A percentile compares a stretch with the other conserved stretches of the same genome.
These are phyloP conservation scores for Amitus sp. DNA, from an alignment of 2,888 invertebrate genomes.

Conservation along the genomic window DNA sequence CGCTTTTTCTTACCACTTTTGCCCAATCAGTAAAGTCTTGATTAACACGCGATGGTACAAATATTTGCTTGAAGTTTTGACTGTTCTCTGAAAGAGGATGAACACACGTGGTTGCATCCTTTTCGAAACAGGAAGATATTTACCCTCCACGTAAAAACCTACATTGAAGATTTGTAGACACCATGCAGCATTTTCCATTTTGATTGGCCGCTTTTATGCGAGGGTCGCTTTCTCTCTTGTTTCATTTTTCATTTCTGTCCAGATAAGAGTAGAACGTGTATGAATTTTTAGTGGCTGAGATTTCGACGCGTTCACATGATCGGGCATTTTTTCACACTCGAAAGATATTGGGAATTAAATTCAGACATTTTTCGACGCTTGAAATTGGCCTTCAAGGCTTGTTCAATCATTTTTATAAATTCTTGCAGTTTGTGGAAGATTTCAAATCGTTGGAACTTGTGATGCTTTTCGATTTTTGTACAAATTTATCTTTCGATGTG, in stretches of 20 bases:
- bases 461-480: background rate
- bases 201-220: conserved; percentile 27
- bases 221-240: conserved; percentile 30
- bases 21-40: conserved; percentile 50
- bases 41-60: conserved; percentile 56
- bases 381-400: no score
- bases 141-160: conserved; percentile 28
- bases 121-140: conserved; percentile 30
- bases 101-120: conserved; percentile 42
- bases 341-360: conserved; percentile 21
- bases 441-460: no score
- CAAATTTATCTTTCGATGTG: conserved; percentile 19
- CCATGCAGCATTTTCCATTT: conserved; percentile 36
- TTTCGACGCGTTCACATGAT: conserved; percentile 16
- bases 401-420: background rate
- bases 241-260: conserved; percentile 14
- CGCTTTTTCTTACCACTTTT: conserved; percentile 57
- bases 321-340: conserved; percentile 13
- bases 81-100: conserved; percentile 44
- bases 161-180: conserved; percentile 34
- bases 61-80: conserved; percentile 54
- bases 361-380: background rate
- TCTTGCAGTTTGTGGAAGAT: no score
- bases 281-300: conserved; percentile 15
- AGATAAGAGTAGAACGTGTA: conserved; percentile 22